Conservation (phyloP, 2,797 vertebrate genomes). For the Lagorchestes hirsutus region DNA sequence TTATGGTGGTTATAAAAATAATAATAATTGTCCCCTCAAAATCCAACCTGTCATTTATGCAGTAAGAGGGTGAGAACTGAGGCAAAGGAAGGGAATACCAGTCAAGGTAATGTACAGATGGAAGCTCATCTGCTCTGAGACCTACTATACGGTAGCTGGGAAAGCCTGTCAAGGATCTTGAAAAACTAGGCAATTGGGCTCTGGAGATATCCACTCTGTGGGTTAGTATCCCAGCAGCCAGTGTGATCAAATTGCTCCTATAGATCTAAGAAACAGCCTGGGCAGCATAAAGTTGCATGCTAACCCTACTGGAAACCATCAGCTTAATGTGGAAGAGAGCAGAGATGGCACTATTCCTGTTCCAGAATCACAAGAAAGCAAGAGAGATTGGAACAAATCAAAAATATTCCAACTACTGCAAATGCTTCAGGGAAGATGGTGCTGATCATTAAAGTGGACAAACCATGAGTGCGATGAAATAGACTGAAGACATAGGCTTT, state of each 20-base stretch:
- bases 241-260: neutral
- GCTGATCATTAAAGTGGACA: neutral
- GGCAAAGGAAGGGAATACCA: neutral
- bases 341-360: neutral
- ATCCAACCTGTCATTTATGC: neutral
- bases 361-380: neutral
- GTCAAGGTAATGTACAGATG: neutral
- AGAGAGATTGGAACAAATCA: neutral
- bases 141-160: neutral
- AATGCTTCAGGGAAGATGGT: neutral
- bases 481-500: neutral
- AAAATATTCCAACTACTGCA: neutral
- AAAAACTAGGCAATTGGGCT: neutral
- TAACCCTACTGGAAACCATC: neutral
- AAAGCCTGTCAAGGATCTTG: neutral
- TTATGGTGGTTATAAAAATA: neutral
- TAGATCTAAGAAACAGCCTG: neutral
- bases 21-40: neutral
- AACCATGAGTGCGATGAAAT: neutral
- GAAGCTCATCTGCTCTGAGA: neutral
- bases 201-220: neutral
- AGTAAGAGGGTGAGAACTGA: neutral
- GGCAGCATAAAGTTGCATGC: neutral
- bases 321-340: neutral
- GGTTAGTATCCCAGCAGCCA: neutral